Evolutionary conservation across 1,140 invertebrate genomes (phyloP), one percentile per base, ranked within the genome.

Genomic region (Oryctes rhinoceros): DNA sequence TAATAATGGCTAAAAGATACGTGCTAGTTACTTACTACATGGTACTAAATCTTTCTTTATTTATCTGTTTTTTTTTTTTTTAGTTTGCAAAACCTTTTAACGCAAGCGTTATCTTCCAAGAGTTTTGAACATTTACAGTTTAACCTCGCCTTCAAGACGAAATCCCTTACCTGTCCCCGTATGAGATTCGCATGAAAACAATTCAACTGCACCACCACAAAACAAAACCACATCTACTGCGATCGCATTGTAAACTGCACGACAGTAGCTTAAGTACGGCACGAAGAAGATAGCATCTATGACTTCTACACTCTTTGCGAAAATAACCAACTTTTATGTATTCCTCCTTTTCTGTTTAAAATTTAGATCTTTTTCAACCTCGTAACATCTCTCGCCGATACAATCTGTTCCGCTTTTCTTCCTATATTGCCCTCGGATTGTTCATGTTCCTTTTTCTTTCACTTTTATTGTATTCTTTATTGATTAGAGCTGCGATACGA

Each of bases 381-480:
- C 53, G 53, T 59, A 59, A 18, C 18, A 7, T 59, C 15, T 59
- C 5, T 6, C 53, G n/a, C 15, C 53, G n/a, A 59, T 59, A 59
- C 53, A n/a, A 18, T 53, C 49, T 53, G 49, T 53, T 13, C 2
- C 53, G 6, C 53, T 15, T 59, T 59, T 59, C 53, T 59, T 18
- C 15, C 18, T n/a, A n/a, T 18, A 59, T 18, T 18, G 18, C 15
- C 3, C 18, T n/a, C 18, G 18, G 1, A n/a, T 53, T 53, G n/a
- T 53, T n/a, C 49, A 53, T 53, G 4, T 53, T 53, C n/a, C 49
- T 53, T n/a, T 53, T 53, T 53, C 49, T 53, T 53, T 53, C n/a
- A 53, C n/a, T 15, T 53, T 13, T 1, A 53, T 53, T 53, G 9
- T 44, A 44, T 7, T 53, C 49, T 18, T 59, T 59, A 18, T 59